Base-by-base conservation (phyloP, 2,113 vertebrate genomes). In the Pangasianodon hypophthalmus region DNA sequence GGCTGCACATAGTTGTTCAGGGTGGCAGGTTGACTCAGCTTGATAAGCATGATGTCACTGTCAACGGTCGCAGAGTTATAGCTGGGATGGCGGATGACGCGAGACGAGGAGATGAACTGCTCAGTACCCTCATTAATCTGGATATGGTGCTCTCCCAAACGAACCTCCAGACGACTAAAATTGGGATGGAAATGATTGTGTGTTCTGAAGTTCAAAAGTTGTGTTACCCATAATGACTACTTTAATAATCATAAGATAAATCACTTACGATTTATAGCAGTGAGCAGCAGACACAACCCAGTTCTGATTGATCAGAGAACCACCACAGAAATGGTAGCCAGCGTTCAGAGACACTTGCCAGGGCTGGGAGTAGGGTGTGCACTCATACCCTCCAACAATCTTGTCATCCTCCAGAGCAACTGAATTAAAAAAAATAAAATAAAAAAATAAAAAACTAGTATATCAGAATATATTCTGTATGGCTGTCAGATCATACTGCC, bases 11-110 rank as follows among this genome's bases (percentile, higher is more conserved):
- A 92, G 2, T n/a, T 0, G 44, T 92, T 96, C 41, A 95, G 6
- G 21, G 6, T 0, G 37, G 93, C 94, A 0, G 95, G 91, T 0
- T 69, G 13, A 0, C 67, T 26, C 91, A 96, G 91, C 71, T 96
- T 96, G 88, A 97, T 93, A 62, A 97, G 85, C 96, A 97, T 97
- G 95, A 97, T 97, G 95, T 97, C 96, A 0, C 95, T 95, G 84
- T 96, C 93, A 1, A 96, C 92, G 77, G 10, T 91, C 62, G 71
- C 91, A 4, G 89, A 90, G 26, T 93, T 21, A 6, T 94, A 95
- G 32, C 8, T 2, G 0, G 95, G 95, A 29, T 96, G 92, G 0
- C 64, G 87, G 91, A 95, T 89, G 71, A 92, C 48, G 0, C 13
- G 56, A 0, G 87, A 32, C 0, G 95, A 91, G 0, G 52, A 0